Evolutionary conservation across 2,113 vertebrate genomes (phyloP).

Genomic region (Oreochromis niloticus): DNA sequence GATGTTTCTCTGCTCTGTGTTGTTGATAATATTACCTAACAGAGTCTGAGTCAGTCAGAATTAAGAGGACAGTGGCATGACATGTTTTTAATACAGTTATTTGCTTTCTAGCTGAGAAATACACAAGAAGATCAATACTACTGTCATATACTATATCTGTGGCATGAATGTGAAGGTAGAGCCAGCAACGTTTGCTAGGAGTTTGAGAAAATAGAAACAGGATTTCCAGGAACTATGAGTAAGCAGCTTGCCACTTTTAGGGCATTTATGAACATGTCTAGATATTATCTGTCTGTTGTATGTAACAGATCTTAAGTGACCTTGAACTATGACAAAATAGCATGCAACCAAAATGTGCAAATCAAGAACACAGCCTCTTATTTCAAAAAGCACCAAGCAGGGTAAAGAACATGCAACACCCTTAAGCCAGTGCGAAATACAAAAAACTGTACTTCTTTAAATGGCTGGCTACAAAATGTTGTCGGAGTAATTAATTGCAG

Average conservation of each 20-base stretch:
- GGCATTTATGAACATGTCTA: not conserved
- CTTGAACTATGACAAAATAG: not conserved
- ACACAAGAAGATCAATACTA: not conserved
- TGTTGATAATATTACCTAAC: not conserved
- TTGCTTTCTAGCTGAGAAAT: not conserved
- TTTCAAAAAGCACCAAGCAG: not conserved
- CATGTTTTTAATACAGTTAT: not conserved
- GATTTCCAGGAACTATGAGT: not conserved
- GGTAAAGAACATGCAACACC: not conserved
- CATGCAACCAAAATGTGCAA: not conserved
- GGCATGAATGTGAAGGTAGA: not conserved
- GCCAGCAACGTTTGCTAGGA: not conserved
- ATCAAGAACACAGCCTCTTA: not conserved
- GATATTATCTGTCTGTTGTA: not conserved
- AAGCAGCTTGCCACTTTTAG: not conserved
- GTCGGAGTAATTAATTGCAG: not conserved
- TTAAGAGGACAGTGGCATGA: not conserved
- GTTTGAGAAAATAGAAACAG: not conserved
- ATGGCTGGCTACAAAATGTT: not conserved
- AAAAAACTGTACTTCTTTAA: not conserved
- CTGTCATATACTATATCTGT: not conserved
- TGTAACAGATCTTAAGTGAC: not conserved
- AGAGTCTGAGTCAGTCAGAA: not conserved
- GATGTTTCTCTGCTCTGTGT: slow-evolving; percentile 12
- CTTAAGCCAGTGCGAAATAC: not conserved